Evolutionary conservation across 2,888 invertebrate genomes (phyloP), one percentile per base, ranked within the genome.

Genomic region (Polyploca ridens): DNA sequence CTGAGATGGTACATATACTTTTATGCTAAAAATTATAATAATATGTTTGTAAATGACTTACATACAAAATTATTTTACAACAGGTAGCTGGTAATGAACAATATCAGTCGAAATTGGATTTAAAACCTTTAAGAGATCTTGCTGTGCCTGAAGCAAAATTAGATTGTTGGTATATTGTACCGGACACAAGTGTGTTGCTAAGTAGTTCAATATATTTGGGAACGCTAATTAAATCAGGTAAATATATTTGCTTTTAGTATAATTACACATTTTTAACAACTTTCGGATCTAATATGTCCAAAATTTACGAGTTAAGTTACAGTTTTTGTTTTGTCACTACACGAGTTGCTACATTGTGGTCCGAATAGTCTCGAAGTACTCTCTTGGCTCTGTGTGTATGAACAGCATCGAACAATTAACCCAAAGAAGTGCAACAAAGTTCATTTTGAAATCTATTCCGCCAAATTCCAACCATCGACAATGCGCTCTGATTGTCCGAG

Each of bases 91-190:
- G 54, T 19, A 54, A 19, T 54, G 19, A n/a, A 54, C 19, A 10
- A 19, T 19, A 8, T 3, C 8, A 10, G 33, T 64, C 62, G 14
- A 75, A 61, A 62, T 67, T 85, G 33, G 79, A 87, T 76, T 68
- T 87, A 64, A 69, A 73, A 41, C 68, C 75, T 7, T 66, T 90
- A 16, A 88, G 82, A 76, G 70, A 70, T 33, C 63, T 85, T 54
- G 80, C 83, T 2, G 66, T 71, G 13, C 49, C 70, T 8, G 62
- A 72, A 65, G 67, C 69, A n/a, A 69, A 76, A 62, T 33, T 69
- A 54, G 74, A 81, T 60, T 71, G 71, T 38, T 91, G 88, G 89
- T 89, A 83, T 70, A 84, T 93, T 68, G 84, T 90, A 8, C 81
- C 84, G 10, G 92, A 90, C 71, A 77, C 78, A 19, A 79, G 78